Conservation (phyloP, 2,888 invertebrate genomes). For the Electrophaes corylata region DNA sequence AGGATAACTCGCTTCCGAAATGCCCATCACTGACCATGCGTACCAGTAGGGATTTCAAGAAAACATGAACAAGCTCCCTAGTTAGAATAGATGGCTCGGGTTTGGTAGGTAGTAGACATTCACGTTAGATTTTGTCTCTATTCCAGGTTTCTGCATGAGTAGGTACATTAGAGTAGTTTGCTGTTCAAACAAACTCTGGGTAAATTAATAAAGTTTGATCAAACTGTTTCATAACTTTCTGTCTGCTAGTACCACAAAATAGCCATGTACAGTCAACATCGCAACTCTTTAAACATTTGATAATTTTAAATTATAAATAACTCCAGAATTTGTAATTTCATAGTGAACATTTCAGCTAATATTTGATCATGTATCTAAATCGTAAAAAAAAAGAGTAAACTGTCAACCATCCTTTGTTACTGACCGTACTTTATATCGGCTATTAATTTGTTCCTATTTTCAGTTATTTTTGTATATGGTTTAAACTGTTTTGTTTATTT, state of each 20-base stretch:
- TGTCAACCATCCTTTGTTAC: too few species aligned
- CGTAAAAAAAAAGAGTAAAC: too few species aligned
- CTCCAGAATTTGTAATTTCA: too few species aligned
- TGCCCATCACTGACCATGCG: neutral
- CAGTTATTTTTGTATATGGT: neutral
- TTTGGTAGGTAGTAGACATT: neutral
- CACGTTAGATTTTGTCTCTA: neutral
- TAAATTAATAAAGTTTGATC: neutral
- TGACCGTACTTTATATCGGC: too few species aligned
- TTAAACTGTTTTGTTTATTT: slow-evolving; percentile 33
- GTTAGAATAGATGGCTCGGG: neutral
- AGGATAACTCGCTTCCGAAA: too few species aligned
- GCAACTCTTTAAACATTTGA: too few species aligned
- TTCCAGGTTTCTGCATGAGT: slow-evolving; percentile 3
- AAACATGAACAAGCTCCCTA: neutral
- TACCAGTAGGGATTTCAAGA: neutral
- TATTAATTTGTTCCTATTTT: neutral
- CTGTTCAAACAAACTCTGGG: neutral
- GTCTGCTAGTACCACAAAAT: neutral
- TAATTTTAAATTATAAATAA: too few species aligned
- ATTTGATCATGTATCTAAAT: too few species aligned
- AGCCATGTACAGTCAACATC: too few species aligned
- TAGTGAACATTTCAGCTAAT: too few species aligned
- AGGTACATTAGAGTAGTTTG: neutral
- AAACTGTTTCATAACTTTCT: neutral